Conservation (phyloP, 2,888 invertebrate species). For the Scaptomyza polygonia region DNA sequence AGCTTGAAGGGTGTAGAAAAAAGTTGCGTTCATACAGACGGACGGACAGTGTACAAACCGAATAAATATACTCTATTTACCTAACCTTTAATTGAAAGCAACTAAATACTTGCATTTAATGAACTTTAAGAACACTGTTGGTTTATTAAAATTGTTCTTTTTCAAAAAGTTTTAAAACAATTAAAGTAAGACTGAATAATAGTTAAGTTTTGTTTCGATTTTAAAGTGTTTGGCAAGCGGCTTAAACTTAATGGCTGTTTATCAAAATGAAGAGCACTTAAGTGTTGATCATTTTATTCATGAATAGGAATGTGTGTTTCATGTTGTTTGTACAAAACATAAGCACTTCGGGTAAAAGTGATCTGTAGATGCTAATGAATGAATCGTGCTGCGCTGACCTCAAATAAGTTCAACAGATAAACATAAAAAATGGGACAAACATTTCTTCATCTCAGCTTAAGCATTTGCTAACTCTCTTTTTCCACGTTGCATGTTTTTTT, state of each 20-base stretch:
- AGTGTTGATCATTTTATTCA: slow-evolving; percentile 14
- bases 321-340: neutral
- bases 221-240: slow-evolving; percentile 3
- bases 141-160: too few relatives aligned
- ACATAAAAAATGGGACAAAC: slow-evolving; percentile 23
- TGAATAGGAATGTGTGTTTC: neutral
- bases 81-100: too few relatives aligned
- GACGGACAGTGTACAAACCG: too few relatives aligned
- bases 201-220: neutral
- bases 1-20: too few relatives aligned
- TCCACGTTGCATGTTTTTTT: neutral
- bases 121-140: too few relatives aligned
- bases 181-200: neutral
- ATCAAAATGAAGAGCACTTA: slow-evolving; percentile 20
- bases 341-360: slow-evolving; percentile 25
- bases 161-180: neutral
- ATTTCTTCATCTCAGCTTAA: neutral
- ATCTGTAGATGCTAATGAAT: slow-evolving; percentile 40
- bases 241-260: neutral
- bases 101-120: too few relatives aligned
- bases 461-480: neutral
- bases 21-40: too few relatives aligned
- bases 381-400: slow-evolving; percentile 33
- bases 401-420: slow-evolving; percentile 12
- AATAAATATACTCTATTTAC: too few relatives aligned